Evolutionary conservation across 2,888 invertebrate species (phyloP).

Genomic region (Anoplius nigerrimus): DNA sequence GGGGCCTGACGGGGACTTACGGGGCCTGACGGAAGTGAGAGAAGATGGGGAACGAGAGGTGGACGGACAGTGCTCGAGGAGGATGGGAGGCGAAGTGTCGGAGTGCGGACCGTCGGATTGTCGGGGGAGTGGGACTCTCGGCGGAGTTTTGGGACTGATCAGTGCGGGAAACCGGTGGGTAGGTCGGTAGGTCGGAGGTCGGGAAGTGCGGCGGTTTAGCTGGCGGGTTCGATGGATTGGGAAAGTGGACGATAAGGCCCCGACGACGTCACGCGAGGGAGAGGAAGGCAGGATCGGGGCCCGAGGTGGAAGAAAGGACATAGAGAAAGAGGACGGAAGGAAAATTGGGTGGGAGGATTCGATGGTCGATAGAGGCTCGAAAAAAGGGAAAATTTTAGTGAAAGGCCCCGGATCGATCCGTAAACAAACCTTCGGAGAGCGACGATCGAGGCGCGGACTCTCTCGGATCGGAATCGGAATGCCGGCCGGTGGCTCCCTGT

Average conservation of each 20-base stretch:
- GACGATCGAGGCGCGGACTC: constrained; percentile 49
- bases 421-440: constrained; percentile 51
- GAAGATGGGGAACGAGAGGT: too few relatives aligned
- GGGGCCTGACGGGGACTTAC: too few relatives aligned
- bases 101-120: too few relatives aligned
- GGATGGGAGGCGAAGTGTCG: too few relatives aligned
- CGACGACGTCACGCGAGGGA: constrained; percentile 15
- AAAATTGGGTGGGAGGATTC: not conserved
- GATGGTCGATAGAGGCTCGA: constrained; percentile 14
- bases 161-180: too few relatives aligned
- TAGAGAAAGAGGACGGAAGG: not conserved
- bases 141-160: too few relatives aligned
- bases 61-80: too few relatives aligned
- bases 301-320: not conserved
- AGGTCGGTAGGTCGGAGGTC: too few relatives aligned
- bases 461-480: constrained; percentile 36
- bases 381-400: constrained; percentile 44
- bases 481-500: constrained; percentile 19
- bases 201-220: too few relatives aligned
- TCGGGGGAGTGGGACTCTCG: too few relatives aligned
- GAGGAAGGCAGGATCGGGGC: not conserved
- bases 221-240: constrained; percentile 37
- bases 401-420: constrained; percentile 49
- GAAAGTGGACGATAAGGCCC: constrained; percentile 34
- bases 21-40: too few relatives aligned